Conservation (phyloP, 2,113 vertebrate species). For the Ageneiosus marmoratus region DNA sequence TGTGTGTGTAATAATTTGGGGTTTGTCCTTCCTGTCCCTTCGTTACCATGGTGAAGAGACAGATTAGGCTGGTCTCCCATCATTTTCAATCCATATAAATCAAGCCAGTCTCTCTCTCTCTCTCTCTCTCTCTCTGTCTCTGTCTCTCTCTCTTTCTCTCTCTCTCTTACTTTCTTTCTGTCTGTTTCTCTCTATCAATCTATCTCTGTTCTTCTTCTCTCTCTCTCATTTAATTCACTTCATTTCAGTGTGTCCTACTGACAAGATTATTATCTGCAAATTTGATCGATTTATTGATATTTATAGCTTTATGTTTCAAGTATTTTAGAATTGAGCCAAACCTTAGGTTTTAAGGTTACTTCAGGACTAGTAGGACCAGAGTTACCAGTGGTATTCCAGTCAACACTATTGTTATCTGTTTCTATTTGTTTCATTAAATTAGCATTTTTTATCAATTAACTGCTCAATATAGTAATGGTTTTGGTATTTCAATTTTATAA, state of each 20-base stretch:
- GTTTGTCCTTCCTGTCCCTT: conserved; percentile 30
- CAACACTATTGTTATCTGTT: neutral
- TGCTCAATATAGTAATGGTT: too few species aligned
- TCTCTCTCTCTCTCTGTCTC: neutral
- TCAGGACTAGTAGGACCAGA: neutral
- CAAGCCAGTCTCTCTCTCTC: conserved; percentile 23
- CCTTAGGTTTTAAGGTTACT: neutral
- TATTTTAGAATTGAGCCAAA: neutral
- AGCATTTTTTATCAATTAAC: neutral
- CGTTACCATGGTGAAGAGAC: conserved; percentile 32
- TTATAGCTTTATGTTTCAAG: neutral
- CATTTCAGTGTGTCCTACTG: neutral
- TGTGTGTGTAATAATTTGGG: neutral
- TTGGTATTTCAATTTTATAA: neutral
- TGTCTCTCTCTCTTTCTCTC: neutral
- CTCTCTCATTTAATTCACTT: conserved; percentile 1
- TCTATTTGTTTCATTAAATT: neutral
- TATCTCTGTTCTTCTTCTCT: neutral
- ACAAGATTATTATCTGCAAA: neutral
- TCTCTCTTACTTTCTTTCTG: conserved; percentile 2
- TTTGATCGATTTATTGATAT: neutral
- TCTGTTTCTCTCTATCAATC: neutral
- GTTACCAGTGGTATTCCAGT: neutral
- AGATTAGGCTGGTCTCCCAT: conserved; percentile 6
- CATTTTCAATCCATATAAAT: conserved; percentile 35